A percentile compares a stretch with the other conserved stretches of the same genome.
Conservation (phyloP, 2,888 invertebrate genomes). For the Mylabris sibirica region DNA sequence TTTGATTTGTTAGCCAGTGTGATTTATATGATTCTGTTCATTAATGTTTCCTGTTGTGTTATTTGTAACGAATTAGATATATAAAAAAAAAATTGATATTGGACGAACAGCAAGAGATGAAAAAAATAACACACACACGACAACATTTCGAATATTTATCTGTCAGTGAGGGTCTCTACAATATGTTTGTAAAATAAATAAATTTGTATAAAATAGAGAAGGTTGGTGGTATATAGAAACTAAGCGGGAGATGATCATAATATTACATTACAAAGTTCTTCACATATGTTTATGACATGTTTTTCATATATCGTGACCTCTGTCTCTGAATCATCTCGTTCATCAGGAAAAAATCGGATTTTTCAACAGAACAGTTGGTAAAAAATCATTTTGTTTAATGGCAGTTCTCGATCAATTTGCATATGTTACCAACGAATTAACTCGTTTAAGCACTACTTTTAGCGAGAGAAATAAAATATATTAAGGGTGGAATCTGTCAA, state of each 20-base stretch:
- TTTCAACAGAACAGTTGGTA: neutral
- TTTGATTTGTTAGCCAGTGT: neutral
- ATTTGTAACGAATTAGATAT: conserved; percentile 9
- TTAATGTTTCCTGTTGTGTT: conserved; percentile 10
- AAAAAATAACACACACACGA: neutral
- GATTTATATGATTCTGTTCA: conserved; percentile 12
- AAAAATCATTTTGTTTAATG: neutral
- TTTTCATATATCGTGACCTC: conserved; percentile 25
- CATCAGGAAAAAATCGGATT: neutral
- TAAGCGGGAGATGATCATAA: conserved; percentile 54
- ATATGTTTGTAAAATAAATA: neutral
- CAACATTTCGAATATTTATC: neutral
- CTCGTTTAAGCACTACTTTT: neutral
- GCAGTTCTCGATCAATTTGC: neutral
- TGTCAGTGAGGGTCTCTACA: neutral
- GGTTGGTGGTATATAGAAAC: conserved; percentile 22
- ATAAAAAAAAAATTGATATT: neutral
- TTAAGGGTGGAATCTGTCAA: neutral
- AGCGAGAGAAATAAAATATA: neutral
- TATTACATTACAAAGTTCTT: conserved; percentile 50
- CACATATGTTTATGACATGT: conserved; percentile 48
- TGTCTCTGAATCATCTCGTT: conserved; percentile 4
- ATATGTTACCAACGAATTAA: conserved; percentile 3
- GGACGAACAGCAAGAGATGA: neutral
- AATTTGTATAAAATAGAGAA: conserved; percentile 5